These are phyloP conservation scores for Clinocottus analis DNA, from an alignment of 2,113 vertebrate genomes.

Conservation along the genomic window DNA sequence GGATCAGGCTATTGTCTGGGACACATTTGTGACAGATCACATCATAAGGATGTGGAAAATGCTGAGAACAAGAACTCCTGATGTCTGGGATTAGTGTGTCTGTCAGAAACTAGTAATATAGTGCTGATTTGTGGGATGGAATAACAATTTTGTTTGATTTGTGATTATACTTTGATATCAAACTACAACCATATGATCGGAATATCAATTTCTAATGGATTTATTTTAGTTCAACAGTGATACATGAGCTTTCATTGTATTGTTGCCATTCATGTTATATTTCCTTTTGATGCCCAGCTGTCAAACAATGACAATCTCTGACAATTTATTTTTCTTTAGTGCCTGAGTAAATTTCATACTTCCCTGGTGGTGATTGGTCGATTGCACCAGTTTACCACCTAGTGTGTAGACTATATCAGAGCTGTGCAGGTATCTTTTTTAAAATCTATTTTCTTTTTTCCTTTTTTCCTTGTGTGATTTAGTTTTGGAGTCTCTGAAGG, in stretches of 20 bases:
- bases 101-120: background rate
- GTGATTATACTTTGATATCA: slow-evolving; percentile 17
- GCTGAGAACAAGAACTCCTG: slow-evolving; percentile 32
- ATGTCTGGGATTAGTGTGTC: background rate
- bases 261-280: background rate
- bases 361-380: background rate
- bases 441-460: slow-evolving; percentile 23
- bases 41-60: slow-evolving; percentile 56
- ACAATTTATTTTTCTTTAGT: background rate
- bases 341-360: background rate
- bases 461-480: background rate
- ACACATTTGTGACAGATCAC: slow-evolving; percentile 49
- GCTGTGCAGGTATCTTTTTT: slow-evolving; percentile 15
- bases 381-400: background rate
- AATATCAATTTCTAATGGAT: background rate
- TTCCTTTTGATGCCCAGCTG: background rate
- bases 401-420: slow-evolving; percentile 1
- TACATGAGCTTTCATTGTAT: background rate
- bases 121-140: background rate
- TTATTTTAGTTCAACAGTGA: background rate
- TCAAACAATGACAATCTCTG: slow-evolving; percentile 14
- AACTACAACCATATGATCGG: background rate
- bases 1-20: slow-evolving; percentile 59
- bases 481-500: slow-evolving; percentile 16
- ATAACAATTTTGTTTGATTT: background rate